Conservation (phyloP, 2,797 vertebrate genomes). For the Zonotrichia albicollis region DNA sequence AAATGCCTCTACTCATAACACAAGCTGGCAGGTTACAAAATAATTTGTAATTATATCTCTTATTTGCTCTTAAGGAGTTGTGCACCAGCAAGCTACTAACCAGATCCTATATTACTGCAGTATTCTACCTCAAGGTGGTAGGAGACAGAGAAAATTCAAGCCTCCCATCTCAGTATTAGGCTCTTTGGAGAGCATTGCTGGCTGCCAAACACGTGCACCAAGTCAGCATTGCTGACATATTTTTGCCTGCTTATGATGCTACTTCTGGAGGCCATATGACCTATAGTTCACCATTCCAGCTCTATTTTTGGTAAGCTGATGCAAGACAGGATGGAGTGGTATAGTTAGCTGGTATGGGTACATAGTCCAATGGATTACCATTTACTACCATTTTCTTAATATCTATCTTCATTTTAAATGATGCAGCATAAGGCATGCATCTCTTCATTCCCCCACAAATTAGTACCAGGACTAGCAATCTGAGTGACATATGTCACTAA, state of each 20-base stretch:
- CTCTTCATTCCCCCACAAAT: background rate
- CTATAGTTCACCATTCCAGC: background rate
- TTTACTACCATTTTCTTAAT: background rate
- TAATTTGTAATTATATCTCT: background rate
- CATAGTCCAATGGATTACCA: background rate
- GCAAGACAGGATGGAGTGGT: background rate
- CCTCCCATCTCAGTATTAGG: background rate
- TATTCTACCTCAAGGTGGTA: background rate
- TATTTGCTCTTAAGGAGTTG: background rate
- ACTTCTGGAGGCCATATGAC: slow-evolving; percentile 48
- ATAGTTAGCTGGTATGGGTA: background rate
- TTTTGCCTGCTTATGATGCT: slow-evolving; percentile 25
- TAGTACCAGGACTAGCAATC: background rate
- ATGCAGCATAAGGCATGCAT: background rate
- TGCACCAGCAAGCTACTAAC: background rate
- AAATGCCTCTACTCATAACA: background rate
- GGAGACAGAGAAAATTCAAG: background rate
- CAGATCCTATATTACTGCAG: background rate
- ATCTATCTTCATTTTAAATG: background rate
- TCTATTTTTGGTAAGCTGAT: slow-evolving; percentile 59
- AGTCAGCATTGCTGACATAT: slow-evolving; percentile 15
- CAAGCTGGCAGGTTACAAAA: background rate
- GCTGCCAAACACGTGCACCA: background rate
- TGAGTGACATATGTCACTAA: background rate
- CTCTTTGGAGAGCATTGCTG: background rate